These are phyloP conservation scores for Ichneumoninae sp. DNA, from an alignment of 2,888 invertebrate species.

Conservation along the genomic window DNA sequence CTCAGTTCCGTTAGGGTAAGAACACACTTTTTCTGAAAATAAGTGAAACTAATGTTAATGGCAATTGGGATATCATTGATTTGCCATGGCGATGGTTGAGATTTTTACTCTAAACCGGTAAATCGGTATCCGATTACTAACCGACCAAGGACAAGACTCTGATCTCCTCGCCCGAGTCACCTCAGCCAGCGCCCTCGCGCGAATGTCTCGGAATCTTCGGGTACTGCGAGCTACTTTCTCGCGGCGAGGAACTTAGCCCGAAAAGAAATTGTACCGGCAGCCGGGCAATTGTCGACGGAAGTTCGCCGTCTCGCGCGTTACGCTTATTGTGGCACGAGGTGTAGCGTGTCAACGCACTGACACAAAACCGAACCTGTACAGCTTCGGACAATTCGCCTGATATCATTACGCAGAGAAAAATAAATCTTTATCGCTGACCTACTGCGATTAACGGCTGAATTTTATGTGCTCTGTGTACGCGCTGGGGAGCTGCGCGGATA, in stretches of 20 bases:
- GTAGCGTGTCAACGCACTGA: neutral
- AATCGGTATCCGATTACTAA: slow-evolving; percentile 31
- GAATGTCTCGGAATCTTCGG: neutral
- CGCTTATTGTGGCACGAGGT: neutral
- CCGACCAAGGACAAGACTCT: slow-evolving; percentile 21
- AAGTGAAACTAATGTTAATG: too few relatives aligned
- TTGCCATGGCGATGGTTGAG: too few relatives aligned
- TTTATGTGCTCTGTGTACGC: neutral
- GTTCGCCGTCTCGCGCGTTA: neutral
- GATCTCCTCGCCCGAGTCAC: neutral
- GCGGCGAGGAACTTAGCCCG: too few relatives aligned
- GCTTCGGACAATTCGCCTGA: slow-evolving; percentile 9
- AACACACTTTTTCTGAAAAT: too few relatives aligned
- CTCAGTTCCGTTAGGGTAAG: too few relatives aligned
- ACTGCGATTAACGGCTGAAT: slow-evolving; percentile 41
- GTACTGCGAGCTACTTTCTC: neutral
- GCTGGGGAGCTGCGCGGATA: neutral
- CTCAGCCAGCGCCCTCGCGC: slow-evolving; percentile 22
- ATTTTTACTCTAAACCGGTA: too few relatives aligned
- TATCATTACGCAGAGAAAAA: slow-evolving; percentile 10
- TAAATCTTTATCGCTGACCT: slow-evolving; percentile 49
- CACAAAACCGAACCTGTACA: slow-evolving; percentile 2
- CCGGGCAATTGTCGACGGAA: slow-evolving; percentile 31
- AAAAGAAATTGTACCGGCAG: neutral
- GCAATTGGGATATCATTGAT: too few relatives aligned